These are phyloP conservation scores for Zele albiditarsus DNA, from an alignment of 2,888 invertebrate species.

Conservation along the genomic window DNA sequence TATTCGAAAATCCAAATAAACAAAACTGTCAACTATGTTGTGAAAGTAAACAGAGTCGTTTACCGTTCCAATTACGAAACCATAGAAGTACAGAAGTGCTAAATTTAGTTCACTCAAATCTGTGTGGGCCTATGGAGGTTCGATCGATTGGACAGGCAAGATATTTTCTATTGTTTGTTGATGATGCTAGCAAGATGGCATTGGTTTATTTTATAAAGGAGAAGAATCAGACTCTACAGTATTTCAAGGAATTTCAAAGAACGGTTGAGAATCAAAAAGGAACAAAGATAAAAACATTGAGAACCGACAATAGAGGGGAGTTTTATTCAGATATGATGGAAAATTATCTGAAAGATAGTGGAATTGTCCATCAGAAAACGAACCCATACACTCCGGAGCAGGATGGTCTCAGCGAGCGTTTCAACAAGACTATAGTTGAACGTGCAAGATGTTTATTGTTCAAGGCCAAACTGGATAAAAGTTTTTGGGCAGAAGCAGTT, in stretches of 20 bases:
- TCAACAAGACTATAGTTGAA: conserved; percentile 51
- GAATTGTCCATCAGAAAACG: conserved; percentile 47
- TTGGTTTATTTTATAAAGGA: conserved; percentile 25
- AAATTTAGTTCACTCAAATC: conserved; percentile 25
- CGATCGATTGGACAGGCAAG: conserved; percentile 5
- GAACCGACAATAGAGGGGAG: conserved; percentile 30
- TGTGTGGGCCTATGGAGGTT: conserved; percentile 34
- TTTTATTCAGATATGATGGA: not conserved
- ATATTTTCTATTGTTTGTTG: conserved; percentile 30
- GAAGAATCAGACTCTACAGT: conserved; percentile 22
- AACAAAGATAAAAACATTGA: conserved; percentile 26
- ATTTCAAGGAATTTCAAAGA: not conserved
- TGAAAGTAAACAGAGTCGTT: conserved; percentile 19
- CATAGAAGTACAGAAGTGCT: not conserved
- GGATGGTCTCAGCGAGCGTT: conserved; percentile 48
- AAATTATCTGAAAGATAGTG: conserved; percentile 20
- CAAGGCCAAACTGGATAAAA: conserved; percentile 41
- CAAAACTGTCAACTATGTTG: not conserved
- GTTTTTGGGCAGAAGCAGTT: conserved; percentile 55
- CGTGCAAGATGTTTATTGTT: conserved; percentile 52
- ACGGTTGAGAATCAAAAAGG: conserved; percentile 25
- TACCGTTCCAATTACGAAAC: conserved; percentile 11
- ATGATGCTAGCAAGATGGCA: conserved; percentile 23
- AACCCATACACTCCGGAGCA: conserved; percentile 48
- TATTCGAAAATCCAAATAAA: too few species aligned